Base-by-base conservation (phyloP, 2,797 vertebrate species). In the Ceryle rudis region DNA sequence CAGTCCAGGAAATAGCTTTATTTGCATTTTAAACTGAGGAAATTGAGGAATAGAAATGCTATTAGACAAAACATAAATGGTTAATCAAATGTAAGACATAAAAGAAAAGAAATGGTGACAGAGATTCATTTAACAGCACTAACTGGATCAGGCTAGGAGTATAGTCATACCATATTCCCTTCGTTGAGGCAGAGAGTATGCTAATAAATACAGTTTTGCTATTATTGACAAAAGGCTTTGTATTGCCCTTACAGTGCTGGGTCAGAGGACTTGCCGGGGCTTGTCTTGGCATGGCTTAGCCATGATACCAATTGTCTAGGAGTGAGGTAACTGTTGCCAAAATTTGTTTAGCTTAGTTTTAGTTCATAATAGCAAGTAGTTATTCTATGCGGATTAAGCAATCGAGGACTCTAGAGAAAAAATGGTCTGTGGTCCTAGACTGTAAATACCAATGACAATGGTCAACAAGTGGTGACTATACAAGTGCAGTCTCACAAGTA, bases 11-110 rank as follows among this genome's bases (percentile, higher is more conserved):
- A 90, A 80, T 29, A 91, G 7, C 14, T 55, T 65, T 91, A 84
- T 96, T 89, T 84, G 55, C 52, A 91, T 87, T 94, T 84, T 80
- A 90, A 81, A 80, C 26, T n/a, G 31, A 86, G 41, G 54, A 89
- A 75, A 67, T 2, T 80, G 35, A 77, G 69, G 55, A 72, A 60
- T 5, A 81, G 25, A 81, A 86, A 55, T 55, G 6, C 4, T 75
- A 35, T 81, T 77, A 82, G 23, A 62, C 26, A 58, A 93, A 90
- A 73, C 7, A 44, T 52, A 73, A 84, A 66, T 33, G 7, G 28
- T n/a, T 17, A 87, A 80, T 93, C 31, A 70, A n/a, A 22, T 9
- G 61, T 29, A 69, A 69, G 9, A 51, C 31, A 46, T 37, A 46
- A 78, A 89, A 88, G 39, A 72, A 29, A 11, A 87, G 28, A 91